Conservation (phyloP, 92 coral and sea anemone species). For the Zoanthus solanderi region DNA sequence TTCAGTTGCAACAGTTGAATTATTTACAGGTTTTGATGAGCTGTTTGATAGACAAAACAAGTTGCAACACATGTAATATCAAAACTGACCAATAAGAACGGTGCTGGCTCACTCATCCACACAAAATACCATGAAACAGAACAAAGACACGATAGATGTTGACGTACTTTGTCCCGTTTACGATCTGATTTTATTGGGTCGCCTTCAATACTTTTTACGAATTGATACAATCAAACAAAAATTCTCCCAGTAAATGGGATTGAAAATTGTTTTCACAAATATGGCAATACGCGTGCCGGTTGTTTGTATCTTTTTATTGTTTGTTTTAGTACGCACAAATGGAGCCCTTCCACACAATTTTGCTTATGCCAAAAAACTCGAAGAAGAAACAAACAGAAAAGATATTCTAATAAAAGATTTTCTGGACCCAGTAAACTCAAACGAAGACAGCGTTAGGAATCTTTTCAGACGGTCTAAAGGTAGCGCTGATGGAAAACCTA, state of each 20-base stretch:
- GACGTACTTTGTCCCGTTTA: constrained; percentile 5
- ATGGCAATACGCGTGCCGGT: constrained; percentile 4
- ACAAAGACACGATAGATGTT: constrained; percentile 35
- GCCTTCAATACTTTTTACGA: background rate
- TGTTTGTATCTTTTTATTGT: constrained; percentile 11
- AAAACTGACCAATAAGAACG: constrained; percentile 21
- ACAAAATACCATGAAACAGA: constrained; percentile 37
- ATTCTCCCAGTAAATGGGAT: constrained; percentile 1
- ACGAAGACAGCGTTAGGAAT: background rate
- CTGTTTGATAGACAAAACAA: constrained; percentile 39
- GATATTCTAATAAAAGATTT: background rate
- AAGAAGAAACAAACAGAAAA: background rate
- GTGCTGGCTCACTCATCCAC: constrained; percentile 31
- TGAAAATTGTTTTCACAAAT: background rate
- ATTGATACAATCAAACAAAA: background rate
- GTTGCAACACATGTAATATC: constrained; percentile 25
- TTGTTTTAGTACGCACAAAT: constrained; percentile 18
- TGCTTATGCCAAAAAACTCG: background rate
- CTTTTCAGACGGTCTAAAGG: constrained; percentile 47
- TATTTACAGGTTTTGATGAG: constrained; percentile 21
- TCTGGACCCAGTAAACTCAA: constrained; percentile 8
- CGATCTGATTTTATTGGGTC: constrained; percentile 28
- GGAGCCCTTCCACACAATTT: constrained; percentile 29
- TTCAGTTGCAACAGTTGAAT: background rate
- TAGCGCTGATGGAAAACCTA: background rate